Evolutionary conservation across 2,888 invertebrate species (phyloP).

Genomic region (Brenthis ino): DNA sequence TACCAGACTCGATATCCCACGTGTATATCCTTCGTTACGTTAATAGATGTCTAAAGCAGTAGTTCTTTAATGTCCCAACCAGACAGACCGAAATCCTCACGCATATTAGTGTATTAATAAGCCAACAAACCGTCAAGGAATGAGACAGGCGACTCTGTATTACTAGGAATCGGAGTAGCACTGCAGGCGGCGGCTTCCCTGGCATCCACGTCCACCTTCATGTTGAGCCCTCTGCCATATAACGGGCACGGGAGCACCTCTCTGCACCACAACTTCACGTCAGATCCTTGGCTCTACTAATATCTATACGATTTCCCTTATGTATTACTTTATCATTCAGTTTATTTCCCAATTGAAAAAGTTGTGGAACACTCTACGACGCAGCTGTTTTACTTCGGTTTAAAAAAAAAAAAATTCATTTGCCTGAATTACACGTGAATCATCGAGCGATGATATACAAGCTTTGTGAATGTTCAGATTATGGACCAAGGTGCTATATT

Average conservation of each 20-base stretch:
- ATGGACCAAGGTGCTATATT: not conserved
- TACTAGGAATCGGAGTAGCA: conserved; percentile 65
- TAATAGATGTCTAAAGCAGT: no score
- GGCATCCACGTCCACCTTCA: conserved; percentile 58
- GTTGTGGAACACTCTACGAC: not conserved
- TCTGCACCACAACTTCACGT: conserved; percentile 39
- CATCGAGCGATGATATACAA: conserved; percentile 11
- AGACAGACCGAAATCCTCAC: conserved; percentile 37
- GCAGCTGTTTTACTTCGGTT: not conserved
- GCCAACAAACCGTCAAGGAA: conserved; percentile 74
- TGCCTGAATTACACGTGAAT: conserved; percentile 13
- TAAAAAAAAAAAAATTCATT: not conserved
- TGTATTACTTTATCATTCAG: not conserved
- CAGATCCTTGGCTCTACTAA: conserved; percentile 25
- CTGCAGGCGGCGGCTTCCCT: conserved; percentile 61
- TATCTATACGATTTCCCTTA: not conserved
- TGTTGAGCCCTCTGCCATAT: conserved; percentile 45
- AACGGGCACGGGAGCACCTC: conserved; percentile 42
- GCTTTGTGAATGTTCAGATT: conserved; percentile 8
- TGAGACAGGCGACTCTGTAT: conserved; percentile 74
- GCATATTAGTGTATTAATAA: conserved; percentile 33
- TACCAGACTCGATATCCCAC: not conserved
- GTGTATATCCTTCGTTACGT: no score
- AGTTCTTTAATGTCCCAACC: not conserved
- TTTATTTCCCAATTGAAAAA: not conserved